Evolutionary conservation across 1,140 invertebrate species (phyloP), one percentile per base, ranked within the genome.

Genomic region (Contarinia nasturtii): DNA sequence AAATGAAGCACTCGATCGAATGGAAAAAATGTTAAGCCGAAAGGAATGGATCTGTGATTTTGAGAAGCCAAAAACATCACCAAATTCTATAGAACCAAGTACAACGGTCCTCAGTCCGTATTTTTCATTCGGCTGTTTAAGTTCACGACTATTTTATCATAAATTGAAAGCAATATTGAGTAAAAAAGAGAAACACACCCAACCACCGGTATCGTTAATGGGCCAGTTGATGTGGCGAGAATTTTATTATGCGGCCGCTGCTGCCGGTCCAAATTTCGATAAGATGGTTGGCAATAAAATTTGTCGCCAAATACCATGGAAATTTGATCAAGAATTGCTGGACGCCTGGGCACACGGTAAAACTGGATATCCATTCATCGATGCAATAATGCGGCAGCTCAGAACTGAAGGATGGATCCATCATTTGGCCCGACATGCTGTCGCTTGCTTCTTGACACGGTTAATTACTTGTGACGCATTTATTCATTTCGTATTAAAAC

Each of bases 341-440:
- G 67, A 73, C 53, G 78, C 77, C 12, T 83, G 79, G 79, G 69
- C 75, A 7, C 60, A 72, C 56, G 82, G 77, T 19, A 69, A 66
- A 50, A 84, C 80, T 10, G 80, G 81, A 0, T 85, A 79, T 63
- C 82, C 82, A 2, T 84, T 81, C 64, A 82, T 84, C 49, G 81
- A 84, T 71, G 81, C 80, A 19, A 80, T 82, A 18, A 82, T 83
- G 80, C 70, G 74, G 5, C 80, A 84, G 56, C 57, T 84, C 7
- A 67, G 73, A 44, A 68, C 77, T 55, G 79, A 82, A 57, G 80
- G 80, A 7, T 83, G 80, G 80, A 80, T 83, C 45, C 80, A 84
- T 57, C 80, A 82, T 58, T 64, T 82, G 48, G 79, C 77, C 0
- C 60, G 80, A 34, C 79, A 84, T 60, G 79, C 80, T 45, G 79